Evolutionary conservation across 2,113 vertebrate species (phyloP).

Genomic region (Oreochromis niloticus): DNA sequence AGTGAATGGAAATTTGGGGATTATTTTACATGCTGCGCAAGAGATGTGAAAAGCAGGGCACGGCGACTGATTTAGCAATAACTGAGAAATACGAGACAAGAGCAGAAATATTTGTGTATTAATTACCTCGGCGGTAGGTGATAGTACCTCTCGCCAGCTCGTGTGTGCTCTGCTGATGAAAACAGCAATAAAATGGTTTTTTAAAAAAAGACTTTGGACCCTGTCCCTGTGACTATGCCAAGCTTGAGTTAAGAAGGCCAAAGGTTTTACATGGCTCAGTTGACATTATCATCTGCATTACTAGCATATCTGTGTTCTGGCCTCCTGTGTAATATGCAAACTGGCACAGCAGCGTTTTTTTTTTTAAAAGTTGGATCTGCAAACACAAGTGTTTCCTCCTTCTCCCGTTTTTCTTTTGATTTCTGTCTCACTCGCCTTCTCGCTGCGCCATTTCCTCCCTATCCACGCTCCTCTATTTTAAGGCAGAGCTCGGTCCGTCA

Average conservation of each 20-base stretch:
- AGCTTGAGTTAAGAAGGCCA: slow-evolving; percentile 16
- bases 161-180: slow-evolving; percentile 34
- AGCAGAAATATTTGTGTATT: slow-evolving; percentile 79
- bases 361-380: slow-evolving; percentile 10
- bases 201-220: slow-evolving; percentile 40
- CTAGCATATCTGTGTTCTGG: slow-evolving; percentile 3
- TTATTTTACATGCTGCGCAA: slow-evolving; percentile 75
- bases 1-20: slow-evolving; percentile 70
- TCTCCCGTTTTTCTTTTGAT: background rate
- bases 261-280: slow-evolving; percentile 42
- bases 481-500: background rate
- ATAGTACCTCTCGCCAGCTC: slow-evolving; percentile 49
- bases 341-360: slow-evolving; percentile 6
- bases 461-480: background rate
- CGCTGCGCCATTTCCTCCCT: background rate
- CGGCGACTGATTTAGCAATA: slow-evolving; percentile 77
- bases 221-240: slow-evolving; percentile 23
- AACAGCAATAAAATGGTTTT: slow-evolving; percentile 62
- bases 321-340: slow-evolving; percentile 21
- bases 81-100: slow-evolving; percentile 74
- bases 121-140: slow-evolving; percentile 65
- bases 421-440: background rate
- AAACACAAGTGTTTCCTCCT: slow-evolving; percentile 1
- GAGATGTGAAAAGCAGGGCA: slow-evolving; percentile 73
- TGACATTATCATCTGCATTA: slow-evolving; percentile 46